Conservation (phyloP, 2,797 vertebrate species). For the Agapornis canus region DNA sequence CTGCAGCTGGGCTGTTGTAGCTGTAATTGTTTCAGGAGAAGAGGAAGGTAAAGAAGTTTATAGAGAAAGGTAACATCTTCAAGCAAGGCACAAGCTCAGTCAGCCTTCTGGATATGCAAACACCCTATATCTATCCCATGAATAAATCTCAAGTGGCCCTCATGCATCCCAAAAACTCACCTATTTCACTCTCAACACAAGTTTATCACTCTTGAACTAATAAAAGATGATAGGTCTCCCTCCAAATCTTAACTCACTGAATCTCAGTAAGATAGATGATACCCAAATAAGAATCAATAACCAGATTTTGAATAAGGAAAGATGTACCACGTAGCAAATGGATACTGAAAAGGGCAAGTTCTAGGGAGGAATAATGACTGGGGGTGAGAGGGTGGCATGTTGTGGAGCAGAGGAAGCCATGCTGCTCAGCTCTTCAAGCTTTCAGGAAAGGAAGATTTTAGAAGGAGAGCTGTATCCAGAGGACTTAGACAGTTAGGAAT, state of each 20-base stretch:
- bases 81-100: not conserved
- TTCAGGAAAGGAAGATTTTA: not conserved
- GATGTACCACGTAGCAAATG: slow-evolving; percentile 42
- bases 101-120: not conserved
- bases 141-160: not conserved
- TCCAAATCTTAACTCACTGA: not conserved
- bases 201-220: not conserved
- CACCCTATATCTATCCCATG: accelerated
- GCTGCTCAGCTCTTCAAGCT: not conserved
- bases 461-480: not conserved
- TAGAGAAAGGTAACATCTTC: not conserved
- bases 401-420: not conserved
- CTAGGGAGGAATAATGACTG: slow-evolving; percentile 11
- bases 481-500: not conserved
- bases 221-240: not conserved
- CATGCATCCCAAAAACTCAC: not conserved
- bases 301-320: slow-evolving; percentile 4
- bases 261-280: slow-evolving; percentile 23
- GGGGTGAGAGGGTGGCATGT: not conserved
- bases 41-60: not conserved
- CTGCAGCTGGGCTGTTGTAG: not conserved
- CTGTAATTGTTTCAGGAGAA: not conserved
- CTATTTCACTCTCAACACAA: not conserved
- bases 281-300: slow-evolving; percentile 45
- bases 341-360: slow-evolving; percentile 64